Evolutionary conservation across 1,140 invertebrate genomes (phyloP).

Genomic region (Triops longicaudatus): DNA sequence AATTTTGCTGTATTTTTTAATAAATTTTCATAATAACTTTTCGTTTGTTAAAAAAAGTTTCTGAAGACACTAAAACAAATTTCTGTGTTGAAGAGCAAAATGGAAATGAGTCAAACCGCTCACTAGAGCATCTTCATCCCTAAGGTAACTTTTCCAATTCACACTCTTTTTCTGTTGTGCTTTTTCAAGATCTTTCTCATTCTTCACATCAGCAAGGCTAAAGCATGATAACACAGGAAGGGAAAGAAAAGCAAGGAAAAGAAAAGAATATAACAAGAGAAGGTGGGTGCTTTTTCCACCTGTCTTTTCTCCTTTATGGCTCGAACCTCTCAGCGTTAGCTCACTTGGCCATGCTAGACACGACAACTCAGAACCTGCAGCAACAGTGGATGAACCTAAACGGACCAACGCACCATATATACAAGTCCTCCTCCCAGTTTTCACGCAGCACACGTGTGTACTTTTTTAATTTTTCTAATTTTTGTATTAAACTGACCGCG

Average conservation of each 20-base stretch:
- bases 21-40: no score
- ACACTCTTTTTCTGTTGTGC: not conserved
- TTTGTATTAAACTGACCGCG: not conserved
- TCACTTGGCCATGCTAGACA: conserved; percentile 10
- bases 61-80: not conserved
- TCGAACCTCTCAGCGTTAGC: not conserved
- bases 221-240: not conserved
- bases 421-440: not conserved
- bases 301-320: conserved; percentile 8
- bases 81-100: not conserved
- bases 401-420: not conserved
- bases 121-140: not conserved
- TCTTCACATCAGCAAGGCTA: not conserved
- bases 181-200: not conserved
- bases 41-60: no score
- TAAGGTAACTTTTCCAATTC: not conserved
- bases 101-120: not conserved
- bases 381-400: not conserved
- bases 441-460: not conserved
- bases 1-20: no score
- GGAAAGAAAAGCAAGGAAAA: not conserved
- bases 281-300: not conserved
- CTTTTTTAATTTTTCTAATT: not conserved
- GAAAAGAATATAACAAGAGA: not conserved
- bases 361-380: not conserved